These are phyloP conservation scores for Tetrax tetrax DNA, from an alignment of 2,113 vertebrate genomes.

Conservation along the genomic window DNA sequence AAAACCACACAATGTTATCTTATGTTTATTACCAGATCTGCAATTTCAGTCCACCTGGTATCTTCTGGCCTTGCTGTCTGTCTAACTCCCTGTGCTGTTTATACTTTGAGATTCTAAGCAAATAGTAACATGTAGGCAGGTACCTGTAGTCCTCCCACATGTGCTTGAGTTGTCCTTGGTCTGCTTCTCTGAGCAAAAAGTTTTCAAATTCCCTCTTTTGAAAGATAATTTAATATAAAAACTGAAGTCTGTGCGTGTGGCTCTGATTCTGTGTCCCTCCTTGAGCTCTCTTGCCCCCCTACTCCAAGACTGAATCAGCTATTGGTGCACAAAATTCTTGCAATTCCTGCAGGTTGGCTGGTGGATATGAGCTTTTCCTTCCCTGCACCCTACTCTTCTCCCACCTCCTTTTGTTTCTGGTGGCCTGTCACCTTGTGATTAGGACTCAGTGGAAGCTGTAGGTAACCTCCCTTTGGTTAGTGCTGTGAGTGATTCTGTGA, in stretches of 20 bases:
- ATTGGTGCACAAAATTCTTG: not conserved
- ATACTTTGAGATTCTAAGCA: not conserved
- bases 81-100: not conserved
- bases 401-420: not conserved
- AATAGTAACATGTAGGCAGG: not conserved
- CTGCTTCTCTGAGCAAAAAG: not conserved
- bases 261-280: not conserved
- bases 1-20: not conserved
- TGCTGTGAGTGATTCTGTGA: not conserved
- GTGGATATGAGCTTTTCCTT: not conserved
- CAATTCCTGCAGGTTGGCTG: not conserved
- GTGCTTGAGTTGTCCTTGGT: not conserved
- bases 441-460: not conserved
- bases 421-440: not conserved
- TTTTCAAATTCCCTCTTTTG: not conserved
- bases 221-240: not conserved
- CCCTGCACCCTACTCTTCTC: not conserved
- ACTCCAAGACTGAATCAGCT: not conserved
- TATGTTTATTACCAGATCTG: not conserved
- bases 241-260: not conserved
- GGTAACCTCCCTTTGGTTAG: not conserved
- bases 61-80: not conserved
- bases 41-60: not conserved
- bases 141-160: not conserved
- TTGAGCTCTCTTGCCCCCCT: not conserved